A percentile compares a stretch with the other conserved stretches of the same genome.
Evolutionary conservation across 1,140 invertebrate species (phyloP).

Genomic region (Drosophila bipectinata): DNA sequence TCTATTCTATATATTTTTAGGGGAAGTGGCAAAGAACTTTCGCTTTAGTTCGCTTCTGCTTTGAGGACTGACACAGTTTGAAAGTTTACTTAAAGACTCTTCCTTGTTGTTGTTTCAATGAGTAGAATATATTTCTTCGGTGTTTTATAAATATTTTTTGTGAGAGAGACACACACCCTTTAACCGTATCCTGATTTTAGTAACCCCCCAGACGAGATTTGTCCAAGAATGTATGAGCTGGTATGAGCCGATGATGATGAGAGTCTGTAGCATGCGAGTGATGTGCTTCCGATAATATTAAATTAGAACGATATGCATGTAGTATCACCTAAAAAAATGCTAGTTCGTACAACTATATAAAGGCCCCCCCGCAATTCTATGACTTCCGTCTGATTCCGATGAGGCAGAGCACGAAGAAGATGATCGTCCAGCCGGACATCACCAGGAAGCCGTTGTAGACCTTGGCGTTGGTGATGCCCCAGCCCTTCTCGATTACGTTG

Average conservation of each 20-base stretch:
- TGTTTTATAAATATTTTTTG: slow-evolving; percentile 68
- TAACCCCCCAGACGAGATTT: slow-evolving; percentile 1
- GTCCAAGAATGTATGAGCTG: slow-evolving; percentile 17
- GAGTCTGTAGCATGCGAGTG: slow-evolving; percentile 76
- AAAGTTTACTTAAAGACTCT: neutral
- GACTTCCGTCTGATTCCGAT: slow-evolving; percentile 83
- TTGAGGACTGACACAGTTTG: neutral
- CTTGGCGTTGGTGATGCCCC: slow-evolving; percentile 84
- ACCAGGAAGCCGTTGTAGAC: slow-evolving; percentile 87
- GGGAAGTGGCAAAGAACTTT: slow-evolving; percentile 49
- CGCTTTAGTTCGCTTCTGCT: slow-evolving; percentile 61
- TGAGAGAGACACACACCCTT: slow-evolving; percentile 60
- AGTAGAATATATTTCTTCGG: slow-evolving; percentile 46
- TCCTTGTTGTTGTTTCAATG: slow-evolving; percentile 27
- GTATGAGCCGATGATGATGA: slow-evolving; percentile 28
- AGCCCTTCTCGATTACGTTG: slow-evolving; percentile 87
- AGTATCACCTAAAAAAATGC: slow-evolving; percentile 74
- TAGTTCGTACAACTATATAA: slow-evolving; percentile 49
- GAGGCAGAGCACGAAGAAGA: slow-evolving; percentile 84
- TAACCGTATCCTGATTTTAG: slow-evolving; percentile 56
- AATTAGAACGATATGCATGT: slow-evolving; percentile 72
- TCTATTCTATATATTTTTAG: slow-evolving; percentile 34
- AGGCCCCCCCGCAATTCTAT: slow-evolving; percentile 52
- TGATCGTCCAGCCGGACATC: slow-evolving; percentile 85
- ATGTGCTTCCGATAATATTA: slow-evolving; percentile 77